Evolutionary conservation across 2,113 vertebrate genomes (phyloP).

Genomic region (Erythrolamprus reginae): DNA sequence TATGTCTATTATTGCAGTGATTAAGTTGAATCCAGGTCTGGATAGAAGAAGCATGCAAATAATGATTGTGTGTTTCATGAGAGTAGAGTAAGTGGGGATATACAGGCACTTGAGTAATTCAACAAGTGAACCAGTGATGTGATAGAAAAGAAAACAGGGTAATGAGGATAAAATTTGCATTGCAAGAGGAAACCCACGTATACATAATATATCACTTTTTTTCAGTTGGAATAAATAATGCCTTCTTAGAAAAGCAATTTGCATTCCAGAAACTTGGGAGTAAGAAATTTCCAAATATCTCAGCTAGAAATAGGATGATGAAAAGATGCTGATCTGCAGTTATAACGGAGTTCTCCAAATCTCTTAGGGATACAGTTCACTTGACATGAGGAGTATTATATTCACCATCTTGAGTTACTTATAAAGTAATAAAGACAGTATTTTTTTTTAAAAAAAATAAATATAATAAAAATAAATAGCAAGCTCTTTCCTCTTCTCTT

Average conservation of each 20-base stretch:
- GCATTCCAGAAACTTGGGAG: not conserved
- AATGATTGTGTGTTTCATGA: not conserved
- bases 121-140: not conserved
- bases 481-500: not conserved
- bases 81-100: no score
- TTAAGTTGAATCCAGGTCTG: not conserved
- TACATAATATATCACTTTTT: not conserved
- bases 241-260: not conserved
- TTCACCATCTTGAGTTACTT: not conserved
- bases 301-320: not conserved
- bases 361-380: not conserved
- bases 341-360: not conserved
- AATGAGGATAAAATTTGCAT: not conserved
- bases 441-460: not conserved
- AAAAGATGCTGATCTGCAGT: not conserved
- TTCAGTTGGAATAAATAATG: not conserved
- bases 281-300: not conserved
- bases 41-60: not conserved
- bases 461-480: not conserved
- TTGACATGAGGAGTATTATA: not conserved
- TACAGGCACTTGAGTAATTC: not conserved
- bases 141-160: not conserved
- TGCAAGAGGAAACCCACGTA: not conserved
- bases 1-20: not conserved
- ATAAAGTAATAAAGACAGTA: not conserved